Conservation (phyloP, 2,797 vertebrate genomes). For the Falco concolor region DNA sequence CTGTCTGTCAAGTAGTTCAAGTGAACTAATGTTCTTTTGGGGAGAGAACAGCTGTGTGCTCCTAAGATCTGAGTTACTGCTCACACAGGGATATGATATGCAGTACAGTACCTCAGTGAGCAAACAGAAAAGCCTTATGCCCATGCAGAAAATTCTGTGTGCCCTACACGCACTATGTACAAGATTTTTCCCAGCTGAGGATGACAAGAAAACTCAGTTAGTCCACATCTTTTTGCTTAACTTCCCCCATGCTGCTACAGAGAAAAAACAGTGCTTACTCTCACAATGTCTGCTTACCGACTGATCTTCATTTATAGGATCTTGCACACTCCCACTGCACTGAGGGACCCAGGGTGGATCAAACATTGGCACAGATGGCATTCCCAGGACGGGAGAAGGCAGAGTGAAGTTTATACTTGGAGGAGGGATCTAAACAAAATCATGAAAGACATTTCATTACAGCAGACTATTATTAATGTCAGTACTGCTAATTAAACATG, state of each 20-base stretch:
- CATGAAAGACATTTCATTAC: background rate
- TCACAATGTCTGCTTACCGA: constrained; percentile 81
- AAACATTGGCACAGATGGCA: constrained; percentile 99
- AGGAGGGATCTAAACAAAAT: constrained; percentile 87
- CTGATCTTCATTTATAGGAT: constrained; percentile 97
- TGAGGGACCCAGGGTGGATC: constrained; percentile 97
- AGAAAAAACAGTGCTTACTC: background rate
- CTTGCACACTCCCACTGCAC: constrained; percentile 94
- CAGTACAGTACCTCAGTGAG: background rate
- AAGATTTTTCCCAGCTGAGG: background rate
- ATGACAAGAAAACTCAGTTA: background rate
- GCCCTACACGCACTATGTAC: background rate
- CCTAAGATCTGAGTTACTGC: background rate
- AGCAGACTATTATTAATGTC: background rate
- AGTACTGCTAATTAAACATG: background rate
- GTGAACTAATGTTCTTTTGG: background rate
- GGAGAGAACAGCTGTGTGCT: background rate
- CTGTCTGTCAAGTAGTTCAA: background rate
- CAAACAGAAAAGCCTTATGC: background rate
- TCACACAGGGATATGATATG: background rate
- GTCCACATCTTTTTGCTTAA: background rate
- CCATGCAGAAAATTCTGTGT: background rate
- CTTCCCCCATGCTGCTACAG: background rate
- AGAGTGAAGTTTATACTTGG: constrained; percentile 99
- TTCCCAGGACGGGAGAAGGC: constrained; percentile 96